Percentiles rank a stretch among this genome's conserved stretches.
Evolutionary conservation across 2,113 vertebrate species (phyloP).

Genomic region (Balaeniceps rex): DNA sequence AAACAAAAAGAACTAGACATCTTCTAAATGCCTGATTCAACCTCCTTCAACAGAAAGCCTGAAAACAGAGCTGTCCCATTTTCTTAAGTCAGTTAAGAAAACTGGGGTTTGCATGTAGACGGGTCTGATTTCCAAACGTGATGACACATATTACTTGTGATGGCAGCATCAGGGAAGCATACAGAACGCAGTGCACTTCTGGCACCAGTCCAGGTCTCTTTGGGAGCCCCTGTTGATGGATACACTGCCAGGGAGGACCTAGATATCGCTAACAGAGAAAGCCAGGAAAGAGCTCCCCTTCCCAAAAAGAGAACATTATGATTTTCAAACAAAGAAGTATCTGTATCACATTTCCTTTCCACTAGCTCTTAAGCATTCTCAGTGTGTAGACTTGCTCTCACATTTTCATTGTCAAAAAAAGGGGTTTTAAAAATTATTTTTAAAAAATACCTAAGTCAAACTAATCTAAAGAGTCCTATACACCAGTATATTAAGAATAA

Average conservation of each 20-base stretch:
- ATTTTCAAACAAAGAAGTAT: neutral
- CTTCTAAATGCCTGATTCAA: neutral
- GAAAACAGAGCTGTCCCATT: neutral
- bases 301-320: neutral
- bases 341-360: neutral
- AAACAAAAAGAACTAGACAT: too few relatives aligned
- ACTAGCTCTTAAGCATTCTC: neutral
- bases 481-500: neutral
- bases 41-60: neutral
- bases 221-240: neutral
- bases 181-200: neutral
- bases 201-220: neutral
- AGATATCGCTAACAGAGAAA: neutral
- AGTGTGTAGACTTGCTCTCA: neutral
- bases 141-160: neutral
- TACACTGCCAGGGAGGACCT: neutral
- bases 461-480: neutral
- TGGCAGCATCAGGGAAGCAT: neutral
- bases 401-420: neutral
- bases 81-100: neutral
- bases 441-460: neutral
- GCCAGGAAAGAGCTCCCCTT: neutral
- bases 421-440: fast-evolving
- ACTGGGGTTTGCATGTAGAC: neutral
- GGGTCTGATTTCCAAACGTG: neutral